Evolutionary conservation across 2,888 invertebrate species (phyloP), one percentile per base, ranked within the genome.

Genomic region (Oligia latruncula): DNA sequence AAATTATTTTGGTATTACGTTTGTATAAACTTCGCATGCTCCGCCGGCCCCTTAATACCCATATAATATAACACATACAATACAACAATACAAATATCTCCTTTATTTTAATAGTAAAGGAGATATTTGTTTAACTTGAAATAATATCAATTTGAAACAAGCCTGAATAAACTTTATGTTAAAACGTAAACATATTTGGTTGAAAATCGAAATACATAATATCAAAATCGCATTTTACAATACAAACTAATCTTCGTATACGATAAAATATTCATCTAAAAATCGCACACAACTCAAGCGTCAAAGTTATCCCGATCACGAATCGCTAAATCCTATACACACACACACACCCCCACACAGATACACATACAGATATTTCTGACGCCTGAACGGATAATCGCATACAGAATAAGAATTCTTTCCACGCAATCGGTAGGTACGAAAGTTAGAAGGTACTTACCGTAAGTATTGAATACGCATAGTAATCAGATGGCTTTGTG

Each of bases 391-490:
- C 67, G 78, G 71, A 70, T 81, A 82, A 87, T 79, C 81, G 78
- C 76, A 74, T 82, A 78, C 71, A 23, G 75, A 81, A 85, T 81
- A 82, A 70, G 72, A 80, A 85, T 85, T 82, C 81, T 72, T 64
- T 35, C 49, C 70, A 83, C 80, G 60, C 29, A 73, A 78, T 83
- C 43, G 15, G 66, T 6, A 73, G 15, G 66, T 6, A 70, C 68
- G 20, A 65, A 73, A 66, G 72, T 70, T 60, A 65, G 81, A 5
- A 40, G 40, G 40, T 80, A 74, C 85, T 80, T 83, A 79, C 35
- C 66, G 77, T 74, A 77, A 84, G 71, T 43, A 70, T 84, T 81
- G 77, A 87, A 79, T 71, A 79, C 74, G 81, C 66, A 77, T 78
- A 60, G 72, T 81, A 86, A 81, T 78, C 78, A 20, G 11, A 67